These are phyloP conservation scores for Lepidocolaptes lacrymiger DNA, from an alignment of 2,797 vertebrate genomes.

Conservation along the genomic window DNA sequence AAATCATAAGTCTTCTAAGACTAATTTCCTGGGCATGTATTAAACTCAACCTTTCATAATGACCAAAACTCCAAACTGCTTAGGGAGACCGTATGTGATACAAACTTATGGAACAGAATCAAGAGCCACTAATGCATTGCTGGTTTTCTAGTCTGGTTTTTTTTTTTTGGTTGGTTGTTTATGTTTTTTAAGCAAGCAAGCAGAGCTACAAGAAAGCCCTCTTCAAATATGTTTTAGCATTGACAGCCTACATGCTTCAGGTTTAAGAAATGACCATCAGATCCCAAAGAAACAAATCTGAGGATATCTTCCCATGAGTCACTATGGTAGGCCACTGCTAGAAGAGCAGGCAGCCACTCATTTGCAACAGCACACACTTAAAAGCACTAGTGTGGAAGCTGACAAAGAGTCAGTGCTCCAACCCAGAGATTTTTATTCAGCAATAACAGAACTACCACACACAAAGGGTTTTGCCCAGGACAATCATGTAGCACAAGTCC, in stretches of 20 bases:
- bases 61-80: not conserved
- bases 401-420: not conserved
- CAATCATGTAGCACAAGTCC: fast-evolving
- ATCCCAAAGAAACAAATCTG: not conserved
- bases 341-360: not conserved
- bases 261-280: not conserved
- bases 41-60: not conserved
- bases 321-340: not conserved
- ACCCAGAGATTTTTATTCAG: not conserved
- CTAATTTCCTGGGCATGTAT: not conserved
- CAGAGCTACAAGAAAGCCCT: not conserved
- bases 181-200: not conserved
- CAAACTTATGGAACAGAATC: not conserved
- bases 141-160: fast-evolving
- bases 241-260: not conserved
- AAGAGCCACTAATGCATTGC: not conserved
- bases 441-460: not conserved
- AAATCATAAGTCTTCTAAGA: not conserved
- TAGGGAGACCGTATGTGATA: fast-evolving
- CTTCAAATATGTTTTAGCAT: not conserved
- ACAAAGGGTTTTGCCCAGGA: not conserved
- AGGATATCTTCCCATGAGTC: not conserved
- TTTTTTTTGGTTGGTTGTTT: fast-evolving
- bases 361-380: not conserved
- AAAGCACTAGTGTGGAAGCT: not conserved